phyloP scores from a whole-genome alignment of 2,888 invertebrate genomes.

The Lypha dubia region DNA sequence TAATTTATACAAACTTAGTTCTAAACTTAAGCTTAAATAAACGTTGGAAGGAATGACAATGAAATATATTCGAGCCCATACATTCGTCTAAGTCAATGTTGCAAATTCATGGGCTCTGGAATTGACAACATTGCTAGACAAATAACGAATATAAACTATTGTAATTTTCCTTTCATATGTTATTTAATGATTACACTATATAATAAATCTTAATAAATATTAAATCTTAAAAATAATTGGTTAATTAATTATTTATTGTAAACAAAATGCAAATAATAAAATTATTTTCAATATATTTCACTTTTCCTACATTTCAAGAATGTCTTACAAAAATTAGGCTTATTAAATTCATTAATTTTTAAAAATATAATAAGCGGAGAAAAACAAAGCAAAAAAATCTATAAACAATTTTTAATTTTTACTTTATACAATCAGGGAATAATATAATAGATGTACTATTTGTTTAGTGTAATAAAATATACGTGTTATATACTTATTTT shows the following conservation, averaged over 20 bases:
- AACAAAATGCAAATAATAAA: slow-evolving; percentile 53
- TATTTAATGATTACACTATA: slow-evolving; percentile 16
- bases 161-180: slow-evolving; percentile 24
- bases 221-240: slow-evolving; percentile 57
- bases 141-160: slow-evolving; percentile 72
- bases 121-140: slow-evolving; percentile 68
- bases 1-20: slow-evolving; percentile 27
- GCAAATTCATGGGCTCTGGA: slow-evolving; percentile 76
- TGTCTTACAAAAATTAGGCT: neutral
- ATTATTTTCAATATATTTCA: slow-evolving; percentile 61
- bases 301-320: neutral
- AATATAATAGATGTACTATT: slow-evolving; percentile 70
- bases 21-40: slow-evolving; percentile 22
- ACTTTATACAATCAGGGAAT: slow-evolving; percentile 79
- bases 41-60: slow-evolving; percentile 23
- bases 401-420: slow-evolving; percentile 74
- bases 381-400: slow-evolving; percentile 23
- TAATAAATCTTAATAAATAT: slow-evolving; percentile 39
- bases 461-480: neutral
- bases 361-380: slow-evolving; percentile 1
- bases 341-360: slow-evolving; percentile 1
- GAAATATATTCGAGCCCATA: slow-evolving; percentile 76
- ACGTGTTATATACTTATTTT: neutral
- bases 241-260: slow-evolving; percentile 40
- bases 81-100: slow-evolving; percentile 61